Evolutionary conservation across 2,888 invertebrate genomes (phyloP).

Genomic region (Xylocampa areola): DNA sequence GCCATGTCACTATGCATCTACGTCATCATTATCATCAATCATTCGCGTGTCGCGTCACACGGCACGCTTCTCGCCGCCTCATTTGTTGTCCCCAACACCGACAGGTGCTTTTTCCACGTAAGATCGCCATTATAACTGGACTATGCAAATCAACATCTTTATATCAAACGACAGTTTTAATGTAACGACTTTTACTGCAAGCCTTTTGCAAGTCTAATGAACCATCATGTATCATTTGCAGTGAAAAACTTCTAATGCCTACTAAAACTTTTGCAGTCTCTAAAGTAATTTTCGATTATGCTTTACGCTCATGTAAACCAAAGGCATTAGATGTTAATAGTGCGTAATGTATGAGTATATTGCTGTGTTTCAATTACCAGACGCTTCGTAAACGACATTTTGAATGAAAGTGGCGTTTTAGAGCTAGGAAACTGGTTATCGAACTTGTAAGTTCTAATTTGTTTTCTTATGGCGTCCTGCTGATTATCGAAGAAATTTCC

Average conservation of each 20-base stretch:
- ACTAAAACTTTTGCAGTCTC: constrained; percentile 13
- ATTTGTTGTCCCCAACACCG: constrained; percentile 64
- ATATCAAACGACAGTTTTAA: constrained; percentile 44
- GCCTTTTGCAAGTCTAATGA: constrained; percentile 34
- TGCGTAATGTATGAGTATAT: constrained; percentile 12
- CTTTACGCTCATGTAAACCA: constrained; percentile 15
- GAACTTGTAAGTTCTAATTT: constrained; percentile 7
- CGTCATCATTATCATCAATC: constrained; percentile 82
- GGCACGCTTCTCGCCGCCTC: constrained; percentile 68
- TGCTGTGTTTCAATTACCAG: constrained; percentile 32
- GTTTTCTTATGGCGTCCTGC: constrained; percentile 1
- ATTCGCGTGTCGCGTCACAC: constrained; percentile 70
- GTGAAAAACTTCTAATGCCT: constrained; percentile 36
- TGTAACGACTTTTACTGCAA: constrained; percentile 30
- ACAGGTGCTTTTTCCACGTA: constrained; percentile 59
- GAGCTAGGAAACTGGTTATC: constrained; percentile 1
- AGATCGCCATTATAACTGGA: constrained; percentile 53
- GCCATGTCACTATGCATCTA: constrained; percentile 39
- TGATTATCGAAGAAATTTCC: too few species aligned
- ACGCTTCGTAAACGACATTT: constrained; percentile 16
- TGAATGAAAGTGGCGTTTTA: constrained; percentile 6
- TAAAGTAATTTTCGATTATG: constrained; percentile 39
- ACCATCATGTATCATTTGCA: constrained; percentile 28
- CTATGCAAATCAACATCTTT: constrained; percentile 54
- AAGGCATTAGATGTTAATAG: constrained; percentile 10